A percentile compares a stretch with the other conserved stretches of the same genome.
Evolutionary conservation across 1,140 invertebrate species (phyloP).

Genomic region (Leucophenga varia): DNA sequence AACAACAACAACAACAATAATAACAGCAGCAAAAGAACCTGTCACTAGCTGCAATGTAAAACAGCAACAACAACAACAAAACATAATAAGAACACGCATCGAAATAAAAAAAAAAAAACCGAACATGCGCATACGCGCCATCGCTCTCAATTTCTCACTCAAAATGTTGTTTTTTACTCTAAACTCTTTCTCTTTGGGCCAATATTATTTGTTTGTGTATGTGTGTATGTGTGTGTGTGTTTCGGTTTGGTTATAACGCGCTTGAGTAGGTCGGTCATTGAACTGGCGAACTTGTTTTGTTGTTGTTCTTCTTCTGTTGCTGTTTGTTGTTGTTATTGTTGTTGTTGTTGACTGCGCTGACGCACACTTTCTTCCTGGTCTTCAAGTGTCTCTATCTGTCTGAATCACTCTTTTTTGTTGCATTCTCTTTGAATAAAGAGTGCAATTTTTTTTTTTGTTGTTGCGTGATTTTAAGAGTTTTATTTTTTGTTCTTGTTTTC

Average conservation of each 20-base stretch:
- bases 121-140: no score
- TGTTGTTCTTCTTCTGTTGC: slow-evolving; percentile 21
- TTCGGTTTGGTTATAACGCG: slow-evolving; percentile 49
- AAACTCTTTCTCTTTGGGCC: slow-evolving; percentile 8
- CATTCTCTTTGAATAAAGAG: neutral
- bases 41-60: slow-evolving; percentile 35
- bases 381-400: no score
- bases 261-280: slow-evolving; percentile 58
- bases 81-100: no score
- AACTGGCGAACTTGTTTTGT: slow-evolving; percentile 54
- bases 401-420: no score
- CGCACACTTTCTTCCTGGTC: slow-evolving; percentile 51
- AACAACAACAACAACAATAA: slow-evolving; percentile 17
- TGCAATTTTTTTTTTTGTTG: no score
- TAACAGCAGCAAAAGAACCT: slow-evolving; percentile 30
- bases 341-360: slow-evolving; percentile 19
- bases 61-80: no score
- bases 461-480: no score
- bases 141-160: slow-evolving; percentile 11
- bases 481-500: no score
- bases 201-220: slow-evolving; percentile 9
- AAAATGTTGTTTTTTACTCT: slow-evolving; percentile 8
- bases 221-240: slow-evolving; percentile 19
- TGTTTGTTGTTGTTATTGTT: slow-evolving; percentile 21
- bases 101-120: no score